phyloP scores from a whole-genome alignment of 2,113 vertebrate genomes.

The Microcebus lehilahytsara region DNA sequence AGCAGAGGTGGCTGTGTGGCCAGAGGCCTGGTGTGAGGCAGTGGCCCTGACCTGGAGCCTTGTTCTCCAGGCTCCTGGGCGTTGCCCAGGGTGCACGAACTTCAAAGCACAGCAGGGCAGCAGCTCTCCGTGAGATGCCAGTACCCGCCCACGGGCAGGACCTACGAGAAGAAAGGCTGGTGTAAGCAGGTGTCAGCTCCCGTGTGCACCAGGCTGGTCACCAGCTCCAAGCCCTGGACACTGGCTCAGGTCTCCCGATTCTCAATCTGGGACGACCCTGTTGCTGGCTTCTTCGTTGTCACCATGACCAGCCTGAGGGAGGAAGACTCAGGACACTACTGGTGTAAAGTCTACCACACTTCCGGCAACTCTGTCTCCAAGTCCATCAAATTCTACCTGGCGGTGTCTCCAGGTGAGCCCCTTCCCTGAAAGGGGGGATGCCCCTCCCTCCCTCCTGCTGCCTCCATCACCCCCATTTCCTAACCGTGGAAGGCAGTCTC shows the following conservation, averaged over 20 bases:
- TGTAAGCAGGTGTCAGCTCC: not conserved
- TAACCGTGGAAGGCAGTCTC: not conserved
- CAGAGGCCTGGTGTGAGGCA: not conserved
- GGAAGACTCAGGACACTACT: not conserved
- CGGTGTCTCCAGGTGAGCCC: not conserved
- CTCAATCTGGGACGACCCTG: not conserved
- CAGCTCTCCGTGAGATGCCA: not conserved
- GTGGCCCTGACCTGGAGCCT: not conserved
- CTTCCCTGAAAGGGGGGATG: not conserved
- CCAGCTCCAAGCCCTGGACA: not conserved
- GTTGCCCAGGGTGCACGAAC: not conserved
- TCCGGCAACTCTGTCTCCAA: not conserved
- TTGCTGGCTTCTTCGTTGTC: not conserved
- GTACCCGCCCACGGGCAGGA: fast-evolving
- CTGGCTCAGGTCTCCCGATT: not conserved
- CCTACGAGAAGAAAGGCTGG: not conserved
- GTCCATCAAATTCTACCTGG: not conserved
- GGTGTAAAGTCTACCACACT: not conserved
- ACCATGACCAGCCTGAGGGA: not conserved
- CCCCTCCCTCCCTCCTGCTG: fast-evolving
- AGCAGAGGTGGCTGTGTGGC: not conserved
- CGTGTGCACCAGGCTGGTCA: not conserved
- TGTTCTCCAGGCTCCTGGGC: not conserved
- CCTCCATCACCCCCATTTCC: not conserved
- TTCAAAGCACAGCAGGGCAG: not conserved